These are phyloP conservation scores for Habroteleia sp. DNA, from an alignment of 2,888 invertebrate genomes.

Conservation along the genomic window DNA sequence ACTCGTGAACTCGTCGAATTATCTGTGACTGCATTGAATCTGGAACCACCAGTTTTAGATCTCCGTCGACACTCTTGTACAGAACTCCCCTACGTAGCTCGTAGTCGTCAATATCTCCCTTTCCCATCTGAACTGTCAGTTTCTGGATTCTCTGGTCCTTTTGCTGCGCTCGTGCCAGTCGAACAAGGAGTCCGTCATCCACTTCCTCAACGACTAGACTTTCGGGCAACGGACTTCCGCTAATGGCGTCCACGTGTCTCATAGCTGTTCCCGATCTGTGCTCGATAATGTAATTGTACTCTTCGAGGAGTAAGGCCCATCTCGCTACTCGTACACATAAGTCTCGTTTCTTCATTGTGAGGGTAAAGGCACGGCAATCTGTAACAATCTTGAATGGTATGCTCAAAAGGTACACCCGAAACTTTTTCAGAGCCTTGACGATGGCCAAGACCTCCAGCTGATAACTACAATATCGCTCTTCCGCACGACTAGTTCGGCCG, in stretches of 20 bases:
- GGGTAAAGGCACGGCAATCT: no score
- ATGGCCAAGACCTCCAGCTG: conserved; percentile 67
- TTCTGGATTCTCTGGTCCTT: conserved; percentile 1
- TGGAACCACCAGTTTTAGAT: conserved; percentile 2
- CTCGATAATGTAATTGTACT: conserved; percentile 6
- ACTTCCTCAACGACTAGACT: conserved; percentile 4
- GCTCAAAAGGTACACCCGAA: conserved; percentile 27
- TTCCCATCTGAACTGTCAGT: not conserved
- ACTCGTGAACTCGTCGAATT: conserved; percentile 8
- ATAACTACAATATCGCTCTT: conserved; percentile 66
- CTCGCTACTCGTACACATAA: conserved; percentile 9
- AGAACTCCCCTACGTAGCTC: not conserved
- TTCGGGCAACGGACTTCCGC: conserved; percentile 1
- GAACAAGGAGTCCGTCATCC: conserved; percentile 5
- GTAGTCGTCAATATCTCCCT: conserved; percentile 1
- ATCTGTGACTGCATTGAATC: not conserved
- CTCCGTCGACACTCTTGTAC: conserved; percentile 1
- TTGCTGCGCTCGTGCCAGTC: conserved; percentile 2
- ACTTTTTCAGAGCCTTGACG: conserved; percentile 49
- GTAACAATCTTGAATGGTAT: no score
- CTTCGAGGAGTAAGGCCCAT: conserved; percentile 11
- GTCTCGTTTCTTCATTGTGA: conserved; percentile 6
- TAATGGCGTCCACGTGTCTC: conserved; percentile 11
- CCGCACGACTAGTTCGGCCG: conserved; percentile 63
- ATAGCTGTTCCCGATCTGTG: conserved; percentile 5